Base-by-base conservation (phyloP, 2,113 vertebrate species). In the Bufo bufo region DNA sequence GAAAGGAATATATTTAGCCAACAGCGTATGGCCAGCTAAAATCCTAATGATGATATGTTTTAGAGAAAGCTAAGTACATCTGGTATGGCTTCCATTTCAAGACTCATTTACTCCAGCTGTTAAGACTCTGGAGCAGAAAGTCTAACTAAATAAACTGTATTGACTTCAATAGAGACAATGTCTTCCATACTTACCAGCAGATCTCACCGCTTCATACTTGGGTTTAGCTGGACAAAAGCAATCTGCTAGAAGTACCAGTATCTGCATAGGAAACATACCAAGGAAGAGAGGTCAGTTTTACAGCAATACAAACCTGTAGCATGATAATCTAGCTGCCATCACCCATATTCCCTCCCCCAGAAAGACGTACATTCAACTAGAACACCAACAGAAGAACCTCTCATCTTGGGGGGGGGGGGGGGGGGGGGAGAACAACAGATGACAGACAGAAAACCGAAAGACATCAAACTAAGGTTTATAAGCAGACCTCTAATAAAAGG, bases 211-310 rank as follows among this genome's bases (percentile, higher is more conserved):
- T 89, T 49, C 92, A 82, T 89, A 71, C 85, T 91, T 94, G 63
- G 94, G 89, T 87, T 94, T 94, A 10, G 96, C 89, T 71, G 95
- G 93, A 87, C 92, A 96, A 79, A 96, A 92, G 84, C 95, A 97
- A 91, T 97, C 97, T 81, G 95, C 94, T 88, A 97, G 93, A 89
- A 97, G 86, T 87, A 97, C 95, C 90, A 97, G 89, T 63, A 97
- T 87, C 97, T 97, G 89, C 61, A 47, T 4, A 82, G 1, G 49
- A 59, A 52, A 88, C 10, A 83, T 66, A 12, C 50, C 33, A 1
- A 58, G 12, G 1, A 50, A 33, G 19, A 80, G 17, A 11, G 4
- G 43, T 81, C 47, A 75, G 7, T 10, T 50, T 47, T 50, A 74
- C 71, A 74, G 16, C 10, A 45, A 3, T 17, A 49, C 13, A 74